Conservation (phyloP, 2,797 vertebrate genomes). For the Chlorospingus flavigularis region DNA sequence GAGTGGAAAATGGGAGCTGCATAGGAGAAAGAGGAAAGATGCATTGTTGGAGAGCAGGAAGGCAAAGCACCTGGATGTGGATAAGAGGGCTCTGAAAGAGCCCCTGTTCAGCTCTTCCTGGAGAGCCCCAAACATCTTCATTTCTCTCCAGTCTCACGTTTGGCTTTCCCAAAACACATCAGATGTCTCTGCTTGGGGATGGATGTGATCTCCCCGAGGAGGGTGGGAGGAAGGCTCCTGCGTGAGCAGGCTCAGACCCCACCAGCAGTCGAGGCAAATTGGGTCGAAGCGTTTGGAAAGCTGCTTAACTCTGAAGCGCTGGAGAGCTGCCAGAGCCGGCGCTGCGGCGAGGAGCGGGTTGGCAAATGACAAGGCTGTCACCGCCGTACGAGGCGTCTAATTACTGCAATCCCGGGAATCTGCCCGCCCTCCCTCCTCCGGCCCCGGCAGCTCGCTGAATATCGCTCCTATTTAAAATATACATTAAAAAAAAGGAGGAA, state of each 20-base stretch:
- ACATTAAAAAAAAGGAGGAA: accelerated
- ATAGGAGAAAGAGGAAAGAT: not conserved
- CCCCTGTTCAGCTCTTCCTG: not conserved
- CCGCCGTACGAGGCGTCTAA: not conserved
- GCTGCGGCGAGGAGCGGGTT: not conserved
- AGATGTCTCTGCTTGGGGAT: accelerated
- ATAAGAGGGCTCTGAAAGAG: not conserved
- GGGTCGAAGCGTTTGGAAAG: slow-evolving; percentile 37
- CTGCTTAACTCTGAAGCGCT: not conserved
- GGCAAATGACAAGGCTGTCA: slow-evolving; percentile 44
- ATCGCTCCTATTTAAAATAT: not conserved
- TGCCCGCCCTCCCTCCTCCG: slow-evolving; percentile 25
- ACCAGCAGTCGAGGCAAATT: not conserved
- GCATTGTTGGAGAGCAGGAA: not conserved
- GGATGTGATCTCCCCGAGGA: accelerated
- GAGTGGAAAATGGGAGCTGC: not conserved
- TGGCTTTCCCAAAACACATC: not conserved
- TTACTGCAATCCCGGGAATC: slow-evolving; percentile 30
- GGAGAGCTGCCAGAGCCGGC: slow-evolving; percentile 13
- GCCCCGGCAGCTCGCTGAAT: slow-evolving; percentile 13
- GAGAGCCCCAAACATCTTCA: not conserved
- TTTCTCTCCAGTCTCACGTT: not conserved
- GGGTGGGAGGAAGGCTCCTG: not conserved
- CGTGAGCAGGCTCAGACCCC: not conserved
- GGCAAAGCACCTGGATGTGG: not conserved